Evolutionary conservation across 2,888 invertebrate species (phyloP).

Genomic region (Leistus spinibarbis): DNA sequence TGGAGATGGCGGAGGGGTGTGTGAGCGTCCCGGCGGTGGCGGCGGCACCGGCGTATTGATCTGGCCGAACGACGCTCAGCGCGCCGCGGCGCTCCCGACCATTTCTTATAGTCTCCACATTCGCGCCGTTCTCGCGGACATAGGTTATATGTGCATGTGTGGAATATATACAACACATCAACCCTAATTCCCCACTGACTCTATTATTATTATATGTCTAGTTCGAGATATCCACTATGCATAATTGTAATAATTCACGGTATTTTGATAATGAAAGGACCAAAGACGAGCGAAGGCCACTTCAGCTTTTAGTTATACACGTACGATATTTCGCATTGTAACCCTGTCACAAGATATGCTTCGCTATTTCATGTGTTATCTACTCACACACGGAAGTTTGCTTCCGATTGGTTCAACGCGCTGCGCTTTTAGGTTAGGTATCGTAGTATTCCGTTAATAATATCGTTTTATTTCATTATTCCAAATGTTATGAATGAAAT

Average conservation of each 20-base stretch:
- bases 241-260: not conserved
- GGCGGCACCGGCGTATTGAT: conserved; percentile 13
- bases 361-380: too few species aligned
- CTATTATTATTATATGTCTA: not conserved
- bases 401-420: too few species aligned
- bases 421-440: too few species aligned
- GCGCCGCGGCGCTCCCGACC: conserved; percentile 9
- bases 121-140: not conserved
- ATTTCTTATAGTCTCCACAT: not conserved
- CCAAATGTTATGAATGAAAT: too few species aligned
- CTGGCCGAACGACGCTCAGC: not conserved
- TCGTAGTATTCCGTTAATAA: too few species aligned
- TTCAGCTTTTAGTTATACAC: too few species aligned
- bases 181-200: not conserved
- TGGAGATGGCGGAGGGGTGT: not conserved
- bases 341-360: too few species aligned
- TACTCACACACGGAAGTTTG: too few species aligned
- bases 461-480: too few species aligned
- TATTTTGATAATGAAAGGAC: not conserved
- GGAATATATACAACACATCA: not conserved
- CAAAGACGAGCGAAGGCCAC: too few species aligned
- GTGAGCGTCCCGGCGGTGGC: conserved; percentile 3
- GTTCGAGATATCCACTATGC: not conserved
- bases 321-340: too few species aligned
- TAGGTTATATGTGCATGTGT: not conserved